Conservation (phyloP, 2,113 vertebrate genomes). For the Sinocyclocheilus anshuiensis region DNA sequence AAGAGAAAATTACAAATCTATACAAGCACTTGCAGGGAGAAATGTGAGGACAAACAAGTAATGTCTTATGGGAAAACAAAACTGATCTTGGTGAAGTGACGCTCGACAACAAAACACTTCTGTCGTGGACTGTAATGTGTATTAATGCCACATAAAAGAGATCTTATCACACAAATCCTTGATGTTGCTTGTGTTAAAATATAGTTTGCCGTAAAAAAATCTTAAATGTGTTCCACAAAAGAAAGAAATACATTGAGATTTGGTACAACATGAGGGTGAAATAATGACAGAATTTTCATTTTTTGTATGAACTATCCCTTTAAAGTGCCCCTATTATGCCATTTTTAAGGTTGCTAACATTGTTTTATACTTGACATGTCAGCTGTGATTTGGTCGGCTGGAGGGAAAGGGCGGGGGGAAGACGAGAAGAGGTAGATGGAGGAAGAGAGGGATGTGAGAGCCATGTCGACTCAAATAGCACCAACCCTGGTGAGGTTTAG, state of each 20-base stretch:
- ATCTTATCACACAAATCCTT: not conserved
- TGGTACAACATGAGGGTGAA: not conserved
- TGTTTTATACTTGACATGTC: constrained; percentile 21
- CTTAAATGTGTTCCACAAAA: not conserved
- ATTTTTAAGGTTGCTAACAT: too few relatives aligned
- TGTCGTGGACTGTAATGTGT: not conserved
- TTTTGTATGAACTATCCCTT: too few relatives aligned
- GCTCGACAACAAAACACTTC: not conserved
- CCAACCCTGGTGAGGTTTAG: constrained; percentile 42
- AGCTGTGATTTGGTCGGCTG: constrained; percentile 47
- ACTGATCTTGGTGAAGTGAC: constrained; percentile 27
- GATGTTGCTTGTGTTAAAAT: not conserved
- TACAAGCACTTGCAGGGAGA: constrained; percentile 40
- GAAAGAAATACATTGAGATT: not conserved
- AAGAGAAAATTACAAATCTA: constrained; percentile 59
- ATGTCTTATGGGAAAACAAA: constrained; percentile 19
- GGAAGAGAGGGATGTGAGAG: constrained; percentile 35
- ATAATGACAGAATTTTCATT: too few relatives aligned
- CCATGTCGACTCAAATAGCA: constrained; percentile 51
- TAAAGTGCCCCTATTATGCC: too few relatives aligned
- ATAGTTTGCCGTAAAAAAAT: too few relatives aligned
- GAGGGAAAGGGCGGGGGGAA: not conserved
- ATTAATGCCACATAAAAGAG: not conserved
- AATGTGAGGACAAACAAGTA: constrained; percentile 37
- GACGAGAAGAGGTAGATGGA: constrained; percentile 3